Base-by-base conservation (phyloP, 2,888 invertebrate species). In the Euspilapteryx auroguttella region DNA sequence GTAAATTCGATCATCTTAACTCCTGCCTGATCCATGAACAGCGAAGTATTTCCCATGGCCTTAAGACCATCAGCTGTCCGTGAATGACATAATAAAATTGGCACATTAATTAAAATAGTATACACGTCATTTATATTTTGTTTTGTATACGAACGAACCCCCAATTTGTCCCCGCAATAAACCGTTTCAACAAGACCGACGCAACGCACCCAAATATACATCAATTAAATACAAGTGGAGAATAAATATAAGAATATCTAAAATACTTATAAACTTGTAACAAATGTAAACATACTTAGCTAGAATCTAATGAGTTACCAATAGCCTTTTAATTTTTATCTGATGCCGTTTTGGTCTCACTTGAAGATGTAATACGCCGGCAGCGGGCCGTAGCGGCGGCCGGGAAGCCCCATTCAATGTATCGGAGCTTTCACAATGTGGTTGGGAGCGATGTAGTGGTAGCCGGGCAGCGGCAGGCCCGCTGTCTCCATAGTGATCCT, bases 401-500 rank as follows among this genome's bases (percentile, higher is more conserved):
- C 52, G 45, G 59, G 55, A 42, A 57, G 58, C 63, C 53, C 59
- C 62, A 58, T 64, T 79, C 88, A 91, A 80, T 92, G 91, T 63
- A 92, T 91, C 55, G 91, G 89, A 44, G 92, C 88, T 79, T 92
- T 92, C 55, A 92, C 90, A 66, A 92, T 92, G 79, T 92, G 89
- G 77, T 91, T 92, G 43, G 92, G 92, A 45, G 91, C 86, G 75
- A 93, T 88, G 81, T 91, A 92, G 73, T 91, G 92, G 78, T 91
- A 92, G 45, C 91, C 89, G 37, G 89, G 88, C 79, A 92, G 85
- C 51, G 91, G 90, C 77, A 93, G 81, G 37, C 92, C 91, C 45
- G 93, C 90, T 32, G 93, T 93, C 81, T 94, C 93, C 90, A 93
- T 90, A 35, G 92, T 89, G 88, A 94, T 92, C 85, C 94, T 94